Conservation (phyloP, 2,797 vertebrate species). For the Anas acuta region DNA sequence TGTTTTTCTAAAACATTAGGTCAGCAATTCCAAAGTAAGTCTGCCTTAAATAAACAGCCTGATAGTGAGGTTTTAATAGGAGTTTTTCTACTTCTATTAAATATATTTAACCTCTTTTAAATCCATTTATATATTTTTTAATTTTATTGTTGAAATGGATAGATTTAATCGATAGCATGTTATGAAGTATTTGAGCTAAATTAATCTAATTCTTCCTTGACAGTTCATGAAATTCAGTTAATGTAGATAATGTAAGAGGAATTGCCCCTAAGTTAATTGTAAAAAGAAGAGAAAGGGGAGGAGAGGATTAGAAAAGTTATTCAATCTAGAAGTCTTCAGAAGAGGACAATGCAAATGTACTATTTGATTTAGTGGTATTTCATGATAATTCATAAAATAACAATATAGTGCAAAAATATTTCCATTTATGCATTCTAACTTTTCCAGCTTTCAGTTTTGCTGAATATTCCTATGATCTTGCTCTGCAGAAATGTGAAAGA, state of each 20-base stretch:
- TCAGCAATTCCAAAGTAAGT: neutral
- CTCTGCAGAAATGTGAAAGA: neutral
- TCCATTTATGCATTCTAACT: neutral
- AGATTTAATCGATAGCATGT: accelerated
- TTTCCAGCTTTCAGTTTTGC: neutral
- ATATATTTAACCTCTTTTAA: neutral
- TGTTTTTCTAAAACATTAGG: neutral
- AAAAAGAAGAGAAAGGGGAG: neutral
- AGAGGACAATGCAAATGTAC: neutral
- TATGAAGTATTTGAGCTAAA: neutral
- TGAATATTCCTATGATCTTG: neutral
- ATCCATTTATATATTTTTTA: neutral
- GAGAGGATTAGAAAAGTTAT: neutral
- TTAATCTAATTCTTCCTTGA: neutral
- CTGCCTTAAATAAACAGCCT: neutral
- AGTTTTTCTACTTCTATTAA: neutral
- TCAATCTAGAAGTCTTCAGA: neutral
- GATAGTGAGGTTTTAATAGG: neutral
- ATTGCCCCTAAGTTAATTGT: accelerated
- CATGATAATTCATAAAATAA: neutral
- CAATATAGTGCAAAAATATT: neutral
- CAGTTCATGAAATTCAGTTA: neutral
- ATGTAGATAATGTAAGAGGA: neutral
- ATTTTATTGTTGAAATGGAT: neutral
- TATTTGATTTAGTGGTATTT: neutral